Conservation (phyloP, 2,888 invertebrate species). For the Taphrorychus bicolor region DNA sequence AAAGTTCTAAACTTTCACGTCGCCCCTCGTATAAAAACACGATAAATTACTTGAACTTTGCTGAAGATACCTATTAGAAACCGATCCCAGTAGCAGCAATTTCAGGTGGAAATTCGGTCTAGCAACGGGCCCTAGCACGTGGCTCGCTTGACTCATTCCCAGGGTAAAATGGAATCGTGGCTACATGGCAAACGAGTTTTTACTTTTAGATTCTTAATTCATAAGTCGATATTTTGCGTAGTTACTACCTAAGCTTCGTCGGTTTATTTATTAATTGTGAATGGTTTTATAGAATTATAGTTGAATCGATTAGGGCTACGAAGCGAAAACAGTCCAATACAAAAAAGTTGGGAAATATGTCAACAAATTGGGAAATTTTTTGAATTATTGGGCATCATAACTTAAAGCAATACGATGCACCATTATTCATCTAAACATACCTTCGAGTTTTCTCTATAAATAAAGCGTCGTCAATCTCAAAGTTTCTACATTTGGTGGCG, state of each 20-base stretch:
- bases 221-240: too few species aligned
- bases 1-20: not conserved
- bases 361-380: not conserved
- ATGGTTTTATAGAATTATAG: too few species aligned
- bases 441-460: slow-evolving; percentile 22
- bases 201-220: not conserved
- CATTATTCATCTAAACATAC: not conserved
- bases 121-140: slow-evolving; percentile 32
- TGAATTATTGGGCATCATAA: not conserved
- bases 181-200: slow-evolving; percentile 20
- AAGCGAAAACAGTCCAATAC: too few species aligned
- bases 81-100: slow-evolving; percentile 37
- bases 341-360: not conserved
- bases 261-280: too few species aligned
- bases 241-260: too few species aligned
- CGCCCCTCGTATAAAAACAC: not conserved
- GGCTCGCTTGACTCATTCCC: slow-evolving; percentile 38
- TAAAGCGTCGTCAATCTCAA: slow-evolving; percentile 23
- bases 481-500: slow-evolving; percentile 37
- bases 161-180: slow-evolving; percentile 33
- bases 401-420: slow-evolving; percentile 6
- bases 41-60: not conserved
- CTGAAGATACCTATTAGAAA: slow-evolving; percentile 18
- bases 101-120: slow-evolving; percentile 40
- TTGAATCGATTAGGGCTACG: too few species aligned